Evolutionary conservation across 2,113 vertebrate genomes (phyloP), one percentile per base, ranked within the genome.

Genomic region (Triplophysa rosa): DNA sequence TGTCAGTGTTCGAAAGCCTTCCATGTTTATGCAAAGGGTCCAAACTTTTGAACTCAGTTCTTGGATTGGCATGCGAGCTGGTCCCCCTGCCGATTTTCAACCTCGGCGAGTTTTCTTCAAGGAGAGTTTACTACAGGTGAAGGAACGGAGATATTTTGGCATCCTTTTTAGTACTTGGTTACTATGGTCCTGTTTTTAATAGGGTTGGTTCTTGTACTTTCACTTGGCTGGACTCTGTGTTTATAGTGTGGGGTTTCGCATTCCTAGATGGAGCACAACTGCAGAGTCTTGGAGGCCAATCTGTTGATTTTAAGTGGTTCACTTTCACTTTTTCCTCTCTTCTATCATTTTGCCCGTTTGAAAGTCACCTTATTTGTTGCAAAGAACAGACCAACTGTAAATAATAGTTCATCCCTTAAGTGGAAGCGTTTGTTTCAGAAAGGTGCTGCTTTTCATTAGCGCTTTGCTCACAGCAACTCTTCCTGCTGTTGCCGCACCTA

Each of bases 241-340:
- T 90, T 92, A 84, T 77, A 86, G 86, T 89, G 79, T 85, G 88
- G 87, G 80, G 83, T 86, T 85, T 74, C 71, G 79, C 69, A 78
- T 91, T 91, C 90, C 90, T 90, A 86, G 83, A 90, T 87, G 87
- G 85, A 86, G 83, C 73, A 79, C 71, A 63, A 84, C 79, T 81
- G 71, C 47, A 13, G 58, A 78, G 63, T 73, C 63, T 89, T 86
- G 83, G 86, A 77, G 65, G 52, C 66, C 42, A 65, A 11, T 14
- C 71, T 54, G 65, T 84, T 85, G 84, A 78, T 86, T 90, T 81
- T 83, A 89, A 87, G 86, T 85, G 84, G 82, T 84, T 85, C 83
- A 82, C 61, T 42, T 33, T 65, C 24, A n/a, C n/a, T n/a, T 54
- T n/a, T 12, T 74, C 17, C 65, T 14, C 9, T 84, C 62, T 76